phyloP scores from a whole-genome alignment of 2,888 invertebrate species.

The Nudaria mundana region DNA sequence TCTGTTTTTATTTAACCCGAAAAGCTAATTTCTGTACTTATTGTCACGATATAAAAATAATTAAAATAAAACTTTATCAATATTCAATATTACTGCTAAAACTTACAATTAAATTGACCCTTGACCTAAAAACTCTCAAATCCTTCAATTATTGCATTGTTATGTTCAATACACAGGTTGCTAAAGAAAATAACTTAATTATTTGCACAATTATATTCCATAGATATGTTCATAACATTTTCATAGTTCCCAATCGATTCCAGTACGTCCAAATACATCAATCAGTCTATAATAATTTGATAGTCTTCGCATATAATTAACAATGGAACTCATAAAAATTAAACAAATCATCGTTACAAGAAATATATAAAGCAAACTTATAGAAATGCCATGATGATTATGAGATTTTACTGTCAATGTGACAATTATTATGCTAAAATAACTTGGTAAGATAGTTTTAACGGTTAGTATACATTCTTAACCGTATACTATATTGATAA shows the following conservation, averaged over 20 bases:
- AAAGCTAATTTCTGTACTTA: conserved; percentile 20
- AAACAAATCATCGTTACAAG: conserved; percentile 24
- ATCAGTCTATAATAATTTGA: conserved; percentile 35
- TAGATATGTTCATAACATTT: conserved; percentile 51
- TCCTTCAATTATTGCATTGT: conserved; percentile 8
- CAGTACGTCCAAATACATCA: conserved; percentile 32
- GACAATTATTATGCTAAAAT: conserved; percentile 31
- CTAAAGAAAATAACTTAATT: conserved; percentile 35
- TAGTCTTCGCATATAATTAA: conserved; percentile 11
- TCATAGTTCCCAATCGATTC: conserved; percentile 40
- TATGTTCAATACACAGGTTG: conserved; percentile 13
- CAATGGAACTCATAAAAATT: conserved; percentile 27
- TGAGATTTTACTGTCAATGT: conserved; percentile 36
- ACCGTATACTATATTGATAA: conserved; percentile 26
- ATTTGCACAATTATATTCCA: conserved; percentile 55
- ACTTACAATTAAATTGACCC: conserved; percentile 4
- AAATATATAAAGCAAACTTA: conserved; percentile 9
- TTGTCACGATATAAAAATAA: conserved; percentile 1
- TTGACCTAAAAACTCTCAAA: conserved; percentile 16
- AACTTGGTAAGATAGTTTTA: conserved; percentile 23
- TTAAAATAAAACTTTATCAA: neutral
- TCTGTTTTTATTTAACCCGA: conserved; percentile 44
- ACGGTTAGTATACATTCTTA: conserved; percentile 35
- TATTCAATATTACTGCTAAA: conserved; percentile 8
- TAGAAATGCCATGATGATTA: conserved; percentile 13